Evolutionary conservation across 2,888 invertebrate species (phyloP).

Genomic region (Aricia artaxerxes): DNA sequence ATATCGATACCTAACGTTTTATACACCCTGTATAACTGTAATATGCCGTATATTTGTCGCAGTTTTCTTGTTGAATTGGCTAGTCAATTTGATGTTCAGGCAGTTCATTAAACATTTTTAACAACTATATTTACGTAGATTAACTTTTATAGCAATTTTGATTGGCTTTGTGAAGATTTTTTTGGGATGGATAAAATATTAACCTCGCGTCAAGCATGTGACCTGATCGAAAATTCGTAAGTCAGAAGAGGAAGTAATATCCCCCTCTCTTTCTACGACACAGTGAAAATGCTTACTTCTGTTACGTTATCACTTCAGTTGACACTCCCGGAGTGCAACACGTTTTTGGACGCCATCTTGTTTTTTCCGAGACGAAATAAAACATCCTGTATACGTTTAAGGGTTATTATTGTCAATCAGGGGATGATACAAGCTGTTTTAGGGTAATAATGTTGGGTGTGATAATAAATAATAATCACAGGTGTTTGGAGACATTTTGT

Average conservation of each 20-base stretch:
- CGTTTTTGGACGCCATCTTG: neutral
- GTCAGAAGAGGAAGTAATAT: neutral
- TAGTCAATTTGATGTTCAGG: neutral
- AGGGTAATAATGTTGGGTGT: conserved; percentile 39
- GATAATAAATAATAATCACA: neutral
- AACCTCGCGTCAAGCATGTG: too few relatives aligned
- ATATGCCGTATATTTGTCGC: neutral
- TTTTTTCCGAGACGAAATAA: neutral
- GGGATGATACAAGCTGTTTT: conserved; percentile 43
- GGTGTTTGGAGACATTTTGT: neutral
- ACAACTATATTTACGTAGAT: neutral
- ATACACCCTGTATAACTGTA: neutral
- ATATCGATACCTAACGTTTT: conserved; percentile 1
- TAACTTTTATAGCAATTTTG: too few relatives aligned
- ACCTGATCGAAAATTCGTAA: too few relatives aligned
- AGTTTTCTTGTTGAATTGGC: neutral
- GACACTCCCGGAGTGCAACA: neutral
- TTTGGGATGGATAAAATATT: too few relatives aligned
- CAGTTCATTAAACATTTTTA: neutral
- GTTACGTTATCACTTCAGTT: neutral
- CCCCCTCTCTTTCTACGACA: too few relatives aligned
- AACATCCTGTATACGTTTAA: conserved; percentile 40
- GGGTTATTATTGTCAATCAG: conserved; percentile 55
- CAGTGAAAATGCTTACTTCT: neutral
- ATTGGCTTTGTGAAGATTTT: too few relatives aligned